phyloP scores from a whole-genome alignment of 2,888 invertebrate genomes.

The Nebria brevicollis region DNA sequence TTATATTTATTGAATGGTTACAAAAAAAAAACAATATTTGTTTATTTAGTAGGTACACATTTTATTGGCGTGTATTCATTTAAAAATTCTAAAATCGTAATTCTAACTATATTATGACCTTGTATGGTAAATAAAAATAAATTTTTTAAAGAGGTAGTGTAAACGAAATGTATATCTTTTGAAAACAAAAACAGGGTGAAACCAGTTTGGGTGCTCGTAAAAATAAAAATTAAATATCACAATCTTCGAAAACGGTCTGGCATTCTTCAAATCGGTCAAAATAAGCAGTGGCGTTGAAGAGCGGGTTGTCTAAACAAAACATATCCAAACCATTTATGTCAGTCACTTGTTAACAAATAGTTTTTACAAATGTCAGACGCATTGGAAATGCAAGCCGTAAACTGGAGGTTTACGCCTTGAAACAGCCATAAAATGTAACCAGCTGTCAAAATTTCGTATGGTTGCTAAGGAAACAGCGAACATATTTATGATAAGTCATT shows the following conservation, averaged over 20 bases:
- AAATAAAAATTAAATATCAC: conserved; percentile 16
- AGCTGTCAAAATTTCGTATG: conserved; percentile 17
- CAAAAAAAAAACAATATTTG: too few relatives aligned
- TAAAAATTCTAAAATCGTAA: too few relatives aligned
- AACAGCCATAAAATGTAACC: not conserved
- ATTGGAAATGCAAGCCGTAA: not conserved
- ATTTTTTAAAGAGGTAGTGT: not conserved
- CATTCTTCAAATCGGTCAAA: conserved; percentile 20
- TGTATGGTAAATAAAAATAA: not conserved
- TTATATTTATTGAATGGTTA: too few relatives aligned
- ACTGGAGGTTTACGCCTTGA: not conserved
- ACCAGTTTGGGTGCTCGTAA: conserved; percentile 8
- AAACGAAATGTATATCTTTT: conserved; percentile 15
- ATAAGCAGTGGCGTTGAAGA: not conserved
- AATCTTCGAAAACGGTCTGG: conserved; percentile 3
- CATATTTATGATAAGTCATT: conserved; percentile 44
- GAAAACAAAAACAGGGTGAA: conserved; percentile 7
- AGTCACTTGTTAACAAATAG: conserved; percentile 16
- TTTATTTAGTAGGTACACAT: too few relatives aligned
- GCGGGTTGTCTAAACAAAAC: conserved; percentile 3
- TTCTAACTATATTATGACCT: not conserved
- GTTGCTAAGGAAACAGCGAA: conserved; percentile 12
- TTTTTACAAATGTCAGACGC: not conserved
- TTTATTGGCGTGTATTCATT: too few relatives aligned
- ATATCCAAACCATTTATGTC: conserved; percentile 6